phyloP scores from a whole-genome alignment of 2,113 vertebrate species.

The Pyrgilauda ruficollis region DNA sequence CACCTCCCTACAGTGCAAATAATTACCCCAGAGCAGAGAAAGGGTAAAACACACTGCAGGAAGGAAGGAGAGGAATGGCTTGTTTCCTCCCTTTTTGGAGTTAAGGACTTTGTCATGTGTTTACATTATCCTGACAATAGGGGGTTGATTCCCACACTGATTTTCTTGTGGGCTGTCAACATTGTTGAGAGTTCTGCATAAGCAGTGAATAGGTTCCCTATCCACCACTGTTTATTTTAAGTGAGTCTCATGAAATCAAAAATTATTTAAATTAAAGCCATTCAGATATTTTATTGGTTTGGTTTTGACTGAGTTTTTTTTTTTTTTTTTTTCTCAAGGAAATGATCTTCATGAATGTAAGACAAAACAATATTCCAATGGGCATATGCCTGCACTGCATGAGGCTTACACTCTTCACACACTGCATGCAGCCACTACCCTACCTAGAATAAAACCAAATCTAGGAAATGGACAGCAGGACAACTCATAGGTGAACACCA shows the following conservation, averaged over 20 bases:
- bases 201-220: not conserved
- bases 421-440: not conserved
- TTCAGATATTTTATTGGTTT: not conserved
- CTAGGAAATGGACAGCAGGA: not conserved
- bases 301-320: too few relatives aligned
- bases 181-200: not conserved
- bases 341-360: not conserved
- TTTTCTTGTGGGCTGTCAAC: not conserved
- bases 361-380: not conserved
- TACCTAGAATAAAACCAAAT: slow-evolving; percentile 8
- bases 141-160: not conserved
- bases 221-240: not conserved
- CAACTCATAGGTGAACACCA: not conserved
- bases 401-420: slow-evolving; percentile 7
- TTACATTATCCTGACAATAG: slow-evolving; percentile 33
- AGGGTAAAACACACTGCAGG: not conserved
- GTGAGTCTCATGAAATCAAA: not conserved
- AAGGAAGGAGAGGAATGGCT: not conserved
- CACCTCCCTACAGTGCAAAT: not conserved
- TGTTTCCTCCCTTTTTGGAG: not conserved
- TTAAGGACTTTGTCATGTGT: not conserved
- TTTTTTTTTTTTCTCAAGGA: not conserved
- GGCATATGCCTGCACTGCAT: not conserved
- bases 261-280: not conserved
- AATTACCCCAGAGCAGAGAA: not conserved